These are phyloP conservation scores for Uloborus diversus DNA, from an alignment of 1,140 invertebrate genomes.

Conservation along the genomic window DNA sequence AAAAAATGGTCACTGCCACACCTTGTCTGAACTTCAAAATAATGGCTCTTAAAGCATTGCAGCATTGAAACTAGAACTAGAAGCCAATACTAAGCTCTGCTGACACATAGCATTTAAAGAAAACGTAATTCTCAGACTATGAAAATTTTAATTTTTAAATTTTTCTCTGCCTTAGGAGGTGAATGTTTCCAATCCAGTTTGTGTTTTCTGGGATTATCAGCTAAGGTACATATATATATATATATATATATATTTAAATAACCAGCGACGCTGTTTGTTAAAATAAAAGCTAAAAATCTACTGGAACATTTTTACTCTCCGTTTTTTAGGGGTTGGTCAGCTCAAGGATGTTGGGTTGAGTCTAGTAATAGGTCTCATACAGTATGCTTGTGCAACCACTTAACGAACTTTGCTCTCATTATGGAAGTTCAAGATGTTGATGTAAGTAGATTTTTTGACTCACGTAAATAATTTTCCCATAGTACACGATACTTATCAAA, in stretches of 20 bases:
- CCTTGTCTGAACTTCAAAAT: too few species aligned
- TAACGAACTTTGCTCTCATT: slow-evolving; percentile 95
- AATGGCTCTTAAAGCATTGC: too few species aligned
- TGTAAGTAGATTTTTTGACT: slow-evolving; percentile 22
- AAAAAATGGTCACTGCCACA: too few species aligned
- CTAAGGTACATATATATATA: slow-evolving; percentile 21
- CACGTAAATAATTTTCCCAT: too few species aligned
- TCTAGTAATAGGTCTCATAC: slow-evolving; percentile 87
- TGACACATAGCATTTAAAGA: too few species aligned
- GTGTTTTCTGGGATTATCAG: slow-evolving; percentile 86
- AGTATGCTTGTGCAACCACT: slow-evolving; percentile 89
- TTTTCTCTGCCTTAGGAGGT: slow-evolving; percentile 65
- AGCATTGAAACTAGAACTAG: too few species aligned
- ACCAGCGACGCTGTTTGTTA: background rate
- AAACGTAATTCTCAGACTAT: background rate
- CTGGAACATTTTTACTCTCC: background rate
- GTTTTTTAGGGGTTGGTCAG: slow-evolving; percentile 86
- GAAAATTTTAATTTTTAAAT: background rate
- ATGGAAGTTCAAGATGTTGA: slow-evolving; percentile 71
- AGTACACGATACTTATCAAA: too few species aligned
- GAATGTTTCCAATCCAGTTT: slow-evolving; percentile 89
- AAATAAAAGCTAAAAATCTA: background rate
- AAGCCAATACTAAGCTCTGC: too few species aligned
- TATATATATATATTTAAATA: background rate
- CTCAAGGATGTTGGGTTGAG: slow-evolving; percentile 86